Evolutionary conservation across 1,140 invertebrate species (phyloP).

Genomic region (Formica selysi): DNA sequence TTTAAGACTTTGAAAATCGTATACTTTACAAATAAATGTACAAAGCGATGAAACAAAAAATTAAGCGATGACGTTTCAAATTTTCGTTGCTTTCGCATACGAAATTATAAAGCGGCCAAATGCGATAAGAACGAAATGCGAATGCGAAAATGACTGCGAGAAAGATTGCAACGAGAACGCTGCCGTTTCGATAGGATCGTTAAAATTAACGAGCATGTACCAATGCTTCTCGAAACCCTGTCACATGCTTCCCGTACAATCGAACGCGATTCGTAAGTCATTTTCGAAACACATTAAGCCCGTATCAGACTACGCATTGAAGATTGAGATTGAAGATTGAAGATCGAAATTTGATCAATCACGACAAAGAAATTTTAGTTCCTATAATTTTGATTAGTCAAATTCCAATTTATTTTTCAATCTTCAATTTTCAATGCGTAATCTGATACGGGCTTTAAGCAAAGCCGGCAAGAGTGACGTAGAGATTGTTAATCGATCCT

Average conservation of each 20-base stretch:
- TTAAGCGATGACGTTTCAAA: neutral
- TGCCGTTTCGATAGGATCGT: conserved; percentile 71
- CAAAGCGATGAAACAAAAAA: neutral
- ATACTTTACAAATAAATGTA: neutral
- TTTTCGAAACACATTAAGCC: conserved; percentile 9
- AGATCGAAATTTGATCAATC: no score
- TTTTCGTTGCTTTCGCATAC: neutral
- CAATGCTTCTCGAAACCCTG: conserved; percentile 62
- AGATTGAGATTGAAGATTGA: no score
- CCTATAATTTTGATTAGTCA: no score
- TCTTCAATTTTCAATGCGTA: no score
- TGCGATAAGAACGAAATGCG: conserved; percentile 51
- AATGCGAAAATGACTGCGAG: conserved; percentile 65
- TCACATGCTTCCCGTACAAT: conserved; percentile 65
- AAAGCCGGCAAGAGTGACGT: neutral
- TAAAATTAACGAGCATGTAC: conserved; percentile 74
- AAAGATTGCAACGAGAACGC: conserved; percentile 42
- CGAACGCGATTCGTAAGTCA: conserved; percentile 56
- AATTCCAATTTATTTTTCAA: no score
- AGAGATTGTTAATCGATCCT: neutral
- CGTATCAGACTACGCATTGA: no score
- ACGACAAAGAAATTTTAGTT: no score
- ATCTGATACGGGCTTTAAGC: no score
- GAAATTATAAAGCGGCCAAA: conserved; percentile 58
- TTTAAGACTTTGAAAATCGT: neutral